Conservation (phyloP, 2,113 vertebrate species). For the Lepus americanus region DNA sequence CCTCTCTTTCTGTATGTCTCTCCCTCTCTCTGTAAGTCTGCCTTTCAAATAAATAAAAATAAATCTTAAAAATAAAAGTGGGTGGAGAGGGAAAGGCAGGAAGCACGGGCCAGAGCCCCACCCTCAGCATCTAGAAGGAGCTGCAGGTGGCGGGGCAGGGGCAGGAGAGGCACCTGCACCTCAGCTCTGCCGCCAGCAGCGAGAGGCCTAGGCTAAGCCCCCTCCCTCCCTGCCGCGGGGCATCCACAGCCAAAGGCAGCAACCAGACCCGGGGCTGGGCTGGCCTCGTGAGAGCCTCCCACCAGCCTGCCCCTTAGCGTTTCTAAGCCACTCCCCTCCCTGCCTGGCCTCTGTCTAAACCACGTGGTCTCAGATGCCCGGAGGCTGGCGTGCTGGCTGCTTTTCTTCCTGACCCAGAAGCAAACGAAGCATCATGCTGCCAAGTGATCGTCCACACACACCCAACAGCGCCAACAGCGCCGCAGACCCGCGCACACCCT, state of each 20-base stretch:
- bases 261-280: neutral
- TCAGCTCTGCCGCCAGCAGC: neutral
- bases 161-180: neutral
- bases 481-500: rapidly evolving
- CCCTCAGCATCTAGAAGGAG: too few relatives aligned
- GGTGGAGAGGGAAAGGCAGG: neutral
- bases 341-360: neutral
- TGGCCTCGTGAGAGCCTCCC: too few relatives aligned
- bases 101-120: neutral
- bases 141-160: neutral
- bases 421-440: too few relatives aligned
- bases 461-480: too few relatives aligned
- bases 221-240: neutral
- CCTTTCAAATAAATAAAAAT: too few relatives aligned
- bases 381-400: neutral
- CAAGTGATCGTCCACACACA: neutral
- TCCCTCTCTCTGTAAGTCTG: too few relatives aligned
- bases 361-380: neutral
- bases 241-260: neutral
- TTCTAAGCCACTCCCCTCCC: neutral
- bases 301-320: too few relatives aligned
- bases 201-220: neutral
- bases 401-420: too few relatives aligned
- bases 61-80: too few relatives aligned
- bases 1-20: too few relatives aligned